Conservation (phyloP, 2,888 invertebrate species). For the Hemithea aestivaria region DNA sequence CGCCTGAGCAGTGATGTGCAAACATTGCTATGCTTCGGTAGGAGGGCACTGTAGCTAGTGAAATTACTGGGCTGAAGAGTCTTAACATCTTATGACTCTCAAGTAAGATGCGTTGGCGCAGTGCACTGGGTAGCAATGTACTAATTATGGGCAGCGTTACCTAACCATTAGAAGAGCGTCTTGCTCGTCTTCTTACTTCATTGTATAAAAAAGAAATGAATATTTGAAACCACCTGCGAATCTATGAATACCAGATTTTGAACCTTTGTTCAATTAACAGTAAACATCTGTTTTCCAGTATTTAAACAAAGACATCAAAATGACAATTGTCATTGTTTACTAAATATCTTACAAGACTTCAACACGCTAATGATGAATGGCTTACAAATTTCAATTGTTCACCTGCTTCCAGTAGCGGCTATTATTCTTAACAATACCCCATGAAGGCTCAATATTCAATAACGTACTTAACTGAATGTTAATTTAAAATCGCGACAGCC, state of each 20-base stretch:
- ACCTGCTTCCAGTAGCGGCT: conserved; percentile 36
- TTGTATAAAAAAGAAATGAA: too few species aligned
- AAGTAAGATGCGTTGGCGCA: too few species aligned
- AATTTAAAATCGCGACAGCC: conserved; percentile 52
- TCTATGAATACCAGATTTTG: conserved; percentile 16
- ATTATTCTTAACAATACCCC: conserved; percentile 51
- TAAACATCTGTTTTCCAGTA: conserved; percentile 36
- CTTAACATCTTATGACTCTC: too few species aligned
- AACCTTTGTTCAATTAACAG: conserved; percentile 19
- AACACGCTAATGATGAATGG: conserved; percentile 48
- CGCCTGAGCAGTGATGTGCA: too few species aligned
- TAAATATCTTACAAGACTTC: conserved; percentile 33
- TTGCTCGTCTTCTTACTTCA: too few species aligned
- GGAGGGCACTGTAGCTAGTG: too few species aligned
- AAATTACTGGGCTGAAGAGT: too few species aligned
- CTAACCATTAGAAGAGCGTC: too few species aligned
- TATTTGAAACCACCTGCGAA: too few species aligned
- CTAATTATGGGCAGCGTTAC: too few species aligned
- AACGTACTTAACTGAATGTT: conserved; percentile 38
- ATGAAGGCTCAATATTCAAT: conserved; percentile 55
- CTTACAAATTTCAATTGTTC: conserved; percentile 58
- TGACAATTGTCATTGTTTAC: conserved; percentile 47
- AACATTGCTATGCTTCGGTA: too few species aligned
- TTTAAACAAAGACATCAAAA: conserved; percentile 38
- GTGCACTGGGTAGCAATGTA: too few species aligned